Base-by-base conservation (phyloP, 1,140 invertebrate species). In the Adoxophyes honmai region DNA sequence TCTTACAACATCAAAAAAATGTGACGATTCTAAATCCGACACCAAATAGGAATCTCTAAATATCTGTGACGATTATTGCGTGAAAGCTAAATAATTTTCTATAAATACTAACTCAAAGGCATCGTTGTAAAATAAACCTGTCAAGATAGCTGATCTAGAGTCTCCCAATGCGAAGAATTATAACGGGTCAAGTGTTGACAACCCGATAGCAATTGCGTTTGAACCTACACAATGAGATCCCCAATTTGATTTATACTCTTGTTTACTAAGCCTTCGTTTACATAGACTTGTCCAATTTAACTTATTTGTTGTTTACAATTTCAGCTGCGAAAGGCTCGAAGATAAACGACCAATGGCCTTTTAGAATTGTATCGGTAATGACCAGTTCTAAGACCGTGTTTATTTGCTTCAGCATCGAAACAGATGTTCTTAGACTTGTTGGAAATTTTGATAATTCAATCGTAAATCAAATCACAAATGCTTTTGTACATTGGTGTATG, bases 261-360 rank as follows among this genome's bases (percentile, higher is more conserved):
- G 42, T 28, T 48, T 48, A 48, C 42, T 48, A 21, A 48, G 21
- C 21, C 21, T 16, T 48, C 42, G 39, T 28, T 48, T 48, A 48
- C n/a, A 48, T 13, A 48, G 21, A 48, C 42, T 48, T 28, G 18
- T 28, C 21, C 42, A 33, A 48, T 48, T 28, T 13, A 48, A 48
- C 42, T 48, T 48, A 48, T 48, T 48, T 48, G 42, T 48, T 48
- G 21, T 48, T 48, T 48, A 48, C 42, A 33, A 28, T 48, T 48
- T 48, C 18, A 18, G n/a, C 42, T 48, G 42, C n/a, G 16, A 42
- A 16, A 42, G 38, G 21, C 21, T n/a, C 15, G 1, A 48, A 48
- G 21, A 48, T 48, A 48, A 48, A 48, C 18, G 16, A 33, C 39
- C 16, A 44, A 21, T 44, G 15, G 13, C 42, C 16, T 48, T 48